Evolutionary conservation across 1,140 invertebrate genomes (phyloP), one percentile per base, ranked within the genome.

Genomic region (Nymphalis io): DNA sequence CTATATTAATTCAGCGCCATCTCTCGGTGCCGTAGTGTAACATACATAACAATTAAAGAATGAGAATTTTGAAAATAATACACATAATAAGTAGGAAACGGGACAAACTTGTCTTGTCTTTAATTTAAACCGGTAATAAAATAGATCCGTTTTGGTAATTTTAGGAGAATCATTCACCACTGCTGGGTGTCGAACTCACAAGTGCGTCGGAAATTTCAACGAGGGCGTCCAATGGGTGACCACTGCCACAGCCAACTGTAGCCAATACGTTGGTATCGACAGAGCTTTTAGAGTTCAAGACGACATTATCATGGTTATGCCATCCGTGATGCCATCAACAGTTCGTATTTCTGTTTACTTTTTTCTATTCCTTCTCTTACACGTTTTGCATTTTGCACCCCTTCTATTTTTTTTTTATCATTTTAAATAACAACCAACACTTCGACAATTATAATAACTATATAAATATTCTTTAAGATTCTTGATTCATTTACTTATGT

Each of bases 141-240:
- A 33, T 33, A 33, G 10, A 8, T 4, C 6, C 5, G 6, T 42
- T 60, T 60, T 20, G 15, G 13, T 57, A 60, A 46, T 67, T 78
- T 16, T 51, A 86, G 83, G 78, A 39, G 68, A 77, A 21, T 75
- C 74, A 46, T 60, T 75, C 8, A 75, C 59, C 3, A 68, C 72
- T 6, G 38, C 13, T 1, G 74, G 73, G 2, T 90, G 87, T 62
- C 68, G 68, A 1, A 82, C 64, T 13, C 80, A 84, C 64, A 77
- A 73, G 1, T 92, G 90, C 63, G 58, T 83, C 0, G 90, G 90
- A 0, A 84, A 92, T 68, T 92, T 84, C 74, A 87, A 89, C 71
- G 82, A 88, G 18, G 90, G 90, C 1, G 84, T 85, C 4, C 82
- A 86, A 57, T 87, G 80, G 81, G 70, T 89, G 12, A 81, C 75